Conservation (phyloP, 2,797 vertebrate species). For the Diplodus sargus region DNA sequence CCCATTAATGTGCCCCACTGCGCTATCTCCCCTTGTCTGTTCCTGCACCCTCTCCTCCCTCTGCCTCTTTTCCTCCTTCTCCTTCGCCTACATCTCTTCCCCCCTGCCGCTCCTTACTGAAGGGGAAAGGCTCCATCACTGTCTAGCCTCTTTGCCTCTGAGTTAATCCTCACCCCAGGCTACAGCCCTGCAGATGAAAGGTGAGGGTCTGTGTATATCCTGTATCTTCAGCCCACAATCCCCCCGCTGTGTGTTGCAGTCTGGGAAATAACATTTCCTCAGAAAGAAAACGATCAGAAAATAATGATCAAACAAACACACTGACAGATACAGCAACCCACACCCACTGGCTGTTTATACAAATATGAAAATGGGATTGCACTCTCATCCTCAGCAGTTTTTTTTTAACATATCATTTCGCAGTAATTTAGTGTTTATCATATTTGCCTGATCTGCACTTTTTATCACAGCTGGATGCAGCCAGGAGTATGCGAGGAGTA, state of each 20-base stretch:
- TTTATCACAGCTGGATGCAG: slow-evolving; percentile 42
- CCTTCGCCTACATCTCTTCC: slow-evolving; percentile 37
- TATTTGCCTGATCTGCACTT: slow-evolving; percentile 44
- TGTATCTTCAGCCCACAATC: slow-evolving; percentile 54
- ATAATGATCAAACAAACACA: slow-evolving; percentile 66
- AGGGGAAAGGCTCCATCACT: slow-evolving; percentile 63
- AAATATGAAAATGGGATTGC: slow-evolving; percentile 54
- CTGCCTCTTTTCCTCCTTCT: slow-evolving; percentile 3
- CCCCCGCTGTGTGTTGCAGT: slow-evolving; percentile 60
- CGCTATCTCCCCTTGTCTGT: slow-evolving; percentile 34
- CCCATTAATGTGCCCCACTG: slow-evolving; percentile 60
- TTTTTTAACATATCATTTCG: slow-evolving; percentile 43
- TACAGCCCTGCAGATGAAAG: slow-evolving; percentile 77
- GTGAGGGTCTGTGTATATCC: slow-evolving; percentile 70
- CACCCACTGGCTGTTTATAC: slow-evolving; percentile 35
- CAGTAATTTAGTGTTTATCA: slow-evolving; percentile 31
- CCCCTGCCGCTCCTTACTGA: slow-evolving; percentile 44
- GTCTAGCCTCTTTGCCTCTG: slow-evolving; percentile 67
- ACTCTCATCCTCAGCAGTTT: slow-evolving; percentile 33
- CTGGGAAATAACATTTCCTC: slow-evolving; percentile 67
- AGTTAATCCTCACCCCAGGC: slow-evolving; percentile 80
- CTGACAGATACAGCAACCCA: slow-evolving; percentile 31
- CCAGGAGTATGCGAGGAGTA: slow-evolving; percentile 4
- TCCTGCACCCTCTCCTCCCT: slow-evolving; percentile 25
- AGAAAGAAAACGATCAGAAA: slow-evolving; percentile 55